Conservation (phyloP, 2,797 vertebrate species). For the Crocodylus rhombifer region DNA sequence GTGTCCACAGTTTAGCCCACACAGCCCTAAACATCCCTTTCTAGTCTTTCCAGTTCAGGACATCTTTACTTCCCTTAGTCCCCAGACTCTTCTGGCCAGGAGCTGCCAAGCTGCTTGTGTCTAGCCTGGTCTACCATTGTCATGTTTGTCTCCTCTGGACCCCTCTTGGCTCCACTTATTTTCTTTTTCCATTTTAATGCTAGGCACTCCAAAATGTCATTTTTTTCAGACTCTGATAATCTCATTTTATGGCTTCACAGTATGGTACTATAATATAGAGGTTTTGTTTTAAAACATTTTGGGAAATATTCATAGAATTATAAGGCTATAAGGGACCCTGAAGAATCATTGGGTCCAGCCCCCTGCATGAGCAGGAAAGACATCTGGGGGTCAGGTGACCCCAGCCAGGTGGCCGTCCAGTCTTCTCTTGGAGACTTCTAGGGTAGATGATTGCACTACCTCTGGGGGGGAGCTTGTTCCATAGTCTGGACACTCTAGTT, state of each 20-base stretch:
- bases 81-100: too few relatives aligned
- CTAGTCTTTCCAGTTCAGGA: slow-evolving; percentile 51
- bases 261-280: neutral
- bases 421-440: too few relatives aligned
- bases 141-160: slow-evolving; percentile 36
- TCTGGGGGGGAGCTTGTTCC: too few relatives aligned
- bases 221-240: neutral
- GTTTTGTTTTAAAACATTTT: slow-evolving; percentile 6
- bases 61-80: neutral
- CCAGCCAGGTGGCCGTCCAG: too few relatives aligned
- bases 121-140: neutral
- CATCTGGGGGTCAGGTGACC: too few relatives aligned
- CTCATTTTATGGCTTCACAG: neutral
- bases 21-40: neutral
- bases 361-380: too few relatives aligned
- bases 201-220: neutral
- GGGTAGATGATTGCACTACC: too few relatives aligned
- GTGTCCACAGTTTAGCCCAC: too few relatives aligned
- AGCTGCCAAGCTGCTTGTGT: too few relatives aligned
- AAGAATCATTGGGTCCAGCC: too few relatives aligned
- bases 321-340: neutral
- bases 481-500: too few relatives aligned
- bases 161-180: neutral
- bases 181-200: neutral
- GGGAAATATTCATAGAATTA: neutral